Base-by-base conservation (phyloP, 37 sponge, comb jelly and placozoan genomes). In the Axinella damicornis region DNA sequence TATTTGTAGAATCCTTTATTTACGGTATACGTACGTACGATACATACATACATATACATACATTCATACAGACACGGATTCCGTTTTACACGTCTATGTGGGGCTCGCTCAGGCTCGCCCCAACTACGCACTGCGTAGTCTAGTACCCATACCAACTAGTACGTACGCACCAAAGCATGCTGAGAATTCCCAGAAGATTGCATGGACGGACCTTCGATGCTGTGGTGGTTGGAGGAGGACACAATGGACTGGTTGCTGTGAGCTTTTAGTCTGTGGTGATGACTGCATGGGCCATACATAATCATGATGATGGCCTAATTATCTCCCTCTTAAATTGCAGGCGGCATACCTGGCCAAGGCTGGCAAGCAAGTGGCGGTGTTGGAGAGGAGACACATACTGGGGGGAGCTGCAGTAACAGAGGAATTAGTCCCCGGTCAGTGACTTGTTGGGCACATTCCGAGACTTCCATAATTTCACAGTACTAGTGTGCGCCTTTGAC, bases 391-490 rank as follows among this genome's bases (percentile, higher is more conserved):
- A 38, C 89, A 92, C 35, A 61, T 98, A 1, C 65, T 96, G 21
- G 99, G 99, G 61, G 99, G 99, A 75, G 99, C 99, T n/a, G 93
- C 97, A 27, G 97, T 98, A 18, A 98, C 99, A 19, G 99, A 98
- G 74, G 99, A 98, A 67, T 85, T 98, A 36, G 63, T 98, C 25
- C 99, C 99, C 57, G 94, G 93, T 88, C 16, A n/a, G 73, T 25
- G 18, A 2, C 46, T 46, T 46, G 46, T 9, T 9, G 9, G 22
- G 25, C 30, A 5, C 35, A 33, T 69, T 20, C 35, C 33, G 5
- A 69, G 69, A 69, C 35, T 34, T 25, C 27, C 5, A n/a, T n/a
- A n/a, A n/a, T n/a, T n/a, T n/a, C n/a, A n/a, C n/a, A n/a, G n/a
- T n/a, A n/a, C n/a, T n/a, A n/a, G n/a, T n/a, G n/a, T n/a, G n/a